Conservation (phyloP, 1,140 invertebrate genomes). For the Bombus impatiens region DNA sequence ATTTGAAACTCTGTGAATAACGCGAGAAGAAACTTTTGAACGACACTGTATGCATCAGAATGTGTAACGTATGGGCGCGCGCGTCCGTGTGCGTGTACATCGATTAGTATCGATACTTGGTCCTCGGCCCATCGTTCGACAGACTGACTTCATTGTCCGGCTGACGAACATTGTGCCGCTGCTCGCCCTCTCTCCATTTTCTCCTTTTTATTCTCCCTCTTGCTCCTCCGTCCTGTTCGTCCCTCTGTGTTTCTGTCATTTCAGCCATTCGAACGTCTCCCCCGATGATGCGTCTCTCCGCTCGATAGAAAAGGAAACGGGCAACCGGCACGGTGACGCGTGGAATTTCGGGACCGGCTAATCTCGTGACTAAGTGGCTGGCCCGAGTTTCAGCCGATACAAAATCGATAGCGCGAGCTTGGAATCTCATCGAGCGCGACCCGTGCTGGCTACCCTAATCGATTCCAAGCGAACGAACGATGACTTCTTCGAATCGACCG, state of each 20-base stretch:
- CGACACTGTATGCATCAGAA: slow-evolving; percentile 12
- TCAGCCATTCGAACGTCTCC: slow-evolving; percentile 50
- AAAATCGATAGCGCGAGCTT: slow-evolving; percentile 43
- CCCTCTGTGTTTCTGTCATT: slow-evolving; percentile 60
- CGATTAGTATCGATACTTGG: slow-evolving; percentile 72
- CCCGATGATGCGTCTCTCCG: slow-evolving; percentile 32
- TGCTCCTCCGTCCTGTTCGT: neutral
- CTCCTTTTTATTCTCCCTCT: neutral
- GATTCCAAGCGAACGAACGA: neutral
- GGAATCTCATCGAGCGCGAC: slow-evolving; percentile 17
- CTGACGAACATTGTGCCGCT: slow-evolving; percentile 70
- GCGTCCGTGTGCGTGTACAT: slow-evolving; percentile 55
- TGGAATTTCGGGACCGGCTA: slow-evolving; percentile 60
- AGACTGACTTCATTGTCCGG: slow-evolving; percentile 67
- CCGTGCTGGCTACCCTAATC: neutral
- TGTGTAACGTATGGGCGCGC: slow-evolving; percentile 16
- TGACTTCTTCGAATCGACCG: neutral
- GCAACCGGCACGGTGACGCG: slow-evolving; percentile 51
- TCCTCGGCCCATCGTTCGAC: slow-evolving; percentile 57
- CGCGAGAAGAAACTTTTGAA: neutral
- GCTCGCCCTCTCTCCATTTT: slow-evolving; percentile 44
- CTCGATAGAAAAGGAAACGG: slow-evolving; percentile 16
- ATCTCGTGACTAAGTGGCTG: slow-evolving; percentile 64
- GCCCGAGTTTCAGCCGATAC: slow-evolving; percentile 46
- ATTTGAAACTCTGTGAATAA: too few relatives aligned